Evolutionary conservation across 2,888 invertebrate genomes (phyloP).

Genomic region (Rotaria socialis): DNA sequence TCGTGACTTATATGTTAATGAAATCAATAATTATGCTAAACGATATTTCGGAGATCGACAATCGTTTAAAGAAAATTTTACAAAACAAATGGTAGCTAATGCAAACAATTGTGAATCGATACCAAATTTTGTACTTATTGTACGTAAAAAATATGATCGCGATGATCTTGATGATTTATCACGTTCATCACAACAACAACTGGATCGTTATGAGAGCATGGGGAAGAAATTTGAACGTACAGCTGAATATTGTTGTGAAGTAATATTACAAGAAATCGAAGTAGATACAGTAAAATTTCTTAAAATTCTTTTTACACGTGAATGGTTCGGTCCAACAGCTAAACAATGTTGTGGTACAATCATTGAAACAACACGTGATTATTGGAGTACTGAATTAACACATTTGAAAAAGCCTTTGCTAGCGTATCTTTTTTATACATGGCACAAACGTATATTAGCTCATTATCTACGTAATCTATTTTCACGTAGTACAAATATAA

Average conservation of each 20-base stretch:
- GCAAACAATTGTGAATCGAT: conserved; percentile 27
- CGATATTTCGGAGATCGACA: not conserved
- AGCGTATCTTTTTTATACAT: conserved; percentile 5
- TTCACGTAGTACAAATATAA: not conserved
- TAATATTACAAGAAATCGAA: conserved; percentile 28
- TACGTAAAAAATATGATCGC: conserved; percentile 13
- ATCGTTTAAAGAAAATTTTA: not conserved
- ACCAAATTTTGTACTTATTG: not conserved
- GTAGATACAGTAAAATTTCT: conserved; percentile 15
- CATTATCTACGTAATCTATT: not conserved
- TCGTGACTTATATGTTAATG: not conserved
- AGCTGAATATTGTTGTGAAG: not conserved
- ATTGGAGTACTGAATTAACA: conserved; percentile 24
- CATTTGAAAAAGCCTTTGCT: conserved; percentile 7
- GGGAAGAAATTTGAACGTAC: not conserved
- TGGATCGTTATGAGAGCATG: not conserved
- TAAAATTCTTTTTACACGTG: conserved; percentile 40
- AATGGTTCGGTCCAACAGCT: conserved; percentile 35
- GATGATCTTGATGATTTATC: conserved; percentile 29
- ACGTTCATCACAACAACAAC: conserved; percentile 8
- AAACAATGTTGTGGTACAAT: not conserved
- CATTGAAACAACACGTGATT: conserved; percentile 34
- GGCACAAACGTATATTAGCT: conserved; percentile 24
- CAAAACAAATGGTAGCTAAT: conserved; percentile 37
- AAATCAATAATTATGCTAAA: not conserved